Percentiles rank a stretch among this genome's conserved stretches.
Evolutionary conservation across 2,888 invertebrate genomes (phyloP).

Genomic region (Fragum sueziense): DNA sequence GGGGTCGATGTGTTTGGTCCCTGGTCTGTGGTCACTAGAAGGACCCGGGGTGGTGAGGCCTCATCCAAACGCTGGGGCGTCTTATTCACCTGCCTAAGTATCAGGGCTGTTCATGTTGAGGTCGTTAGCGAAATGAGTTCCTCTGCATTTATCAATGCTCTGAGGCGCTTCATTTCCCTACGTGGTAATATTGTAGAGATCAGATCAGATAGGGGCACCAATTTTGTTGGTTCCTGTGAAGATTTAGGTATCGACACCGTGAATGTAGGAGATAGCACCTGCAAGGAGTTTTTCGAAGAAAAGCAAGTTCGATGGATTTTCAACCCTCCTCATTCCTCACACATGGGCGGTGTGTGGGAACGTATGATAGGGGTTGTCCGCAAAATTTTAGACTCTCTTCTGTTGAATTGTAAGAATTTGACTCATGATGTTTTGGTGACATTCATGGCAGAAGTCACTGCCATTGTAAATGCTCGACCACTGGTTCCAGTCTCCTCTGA

Average conservation of each 20-base stretch:
- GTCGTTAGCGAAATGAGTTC: constrained; percentile 49
- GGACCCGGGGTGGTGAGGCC: constrained; percentile 49
- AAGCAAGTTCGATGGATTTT: constrained; percentile 33
- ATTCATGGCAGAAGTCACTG: constrained; percentile 37
- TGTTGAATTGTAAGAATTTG: not conserved
- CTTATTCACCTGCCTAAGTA: constrained; percentile 54
- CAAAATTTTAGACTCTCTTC: constrained; percentile 45
- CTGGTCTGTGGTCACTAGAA: too few relatives aligned
- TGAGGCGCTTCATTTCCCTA: constrained; percentile 46
- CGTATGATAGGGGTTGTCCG: constrained; percentile 43
- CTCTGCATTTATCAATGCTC: constrained; percentile 49
- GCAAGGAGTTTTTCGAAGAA: constrained; percentile 12
- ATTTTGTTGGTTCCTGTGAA: constrained; percentile 43
- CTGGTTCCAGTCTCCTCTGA: constrained; percentile 36
- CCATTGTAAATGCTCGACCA: constrained; percentile 41
- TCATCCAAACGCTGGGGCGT: constrained; percentile 55
- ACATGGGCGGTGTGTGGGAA: constrained; percentile 59
- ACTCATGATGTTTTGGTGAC: constrained; percentile 29
- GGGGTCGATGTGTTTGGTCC: too few relatives aligned
- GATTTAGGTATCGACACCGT: constrained; percentile 35
- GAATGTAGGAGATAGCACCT: constrained; percentile 36
- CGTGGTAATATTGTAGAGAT: constrained; percentile 37
- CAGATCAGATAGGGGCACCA: constrained; percentile 50
- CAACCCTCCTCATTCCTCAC: constrained; percentile 56
- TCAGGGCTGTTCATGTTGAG: constrained; percentile 55